These are phyloP conservation scores for Cylloceria caligata DNA, from an alignment of 2,888 invertebrate genomes.

Conservation along the genomic window DNA sequence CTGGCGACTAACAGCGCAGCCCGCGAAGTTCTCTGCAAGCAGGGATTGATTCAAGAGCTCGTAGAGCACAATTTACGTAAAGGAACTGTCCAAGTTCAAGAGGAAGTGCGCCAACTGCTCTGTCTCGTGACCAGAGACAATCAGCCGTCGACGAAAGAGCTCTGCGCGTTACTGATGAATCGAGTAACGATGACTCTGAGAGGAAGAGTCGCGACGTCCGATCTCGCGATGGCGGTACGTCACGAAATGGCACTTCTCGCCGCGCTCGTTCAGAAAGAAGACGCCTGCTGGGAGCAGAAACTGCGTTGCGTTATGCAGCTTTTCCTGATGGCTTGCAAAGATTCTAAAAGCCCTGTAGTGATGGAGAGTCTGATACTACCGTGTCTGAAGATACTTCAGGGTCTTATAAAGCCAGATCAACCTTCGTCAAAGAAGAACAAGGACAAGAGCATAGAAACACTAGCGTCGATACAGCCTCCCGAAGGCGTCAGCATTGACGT, in stretches of 20 bases:
- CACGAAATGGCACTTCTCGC: constrained; percentile 96
- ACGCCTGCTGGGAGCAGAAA: constrained; percentile 97
- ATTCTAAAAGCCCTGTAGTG: constrained; percentile 93
- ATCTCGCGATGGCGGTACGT: constrained; percentile 91
- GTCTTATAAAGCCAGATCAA: constrained; percentile 90
- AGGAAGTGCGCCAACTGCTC: constrained; percentile 94
- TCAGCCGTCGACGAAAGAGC: constrained; percentile 91
- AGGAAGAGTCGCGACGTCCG: constrained; percentile 91
- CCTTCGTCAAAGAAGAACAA: constrained; percentile 86
- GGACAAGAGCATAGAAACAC: constrained; percentile 86
- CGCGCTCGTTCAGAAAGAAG: constrained; percentile 95
- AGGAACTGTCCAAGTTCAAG: constrained; percentile 93
- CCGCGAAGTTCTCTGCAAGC: constrained; percentile 91
- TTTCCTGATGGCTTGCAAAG: constrained; percentile 92
- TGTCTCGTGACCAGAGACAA: constrained; percentile 96
- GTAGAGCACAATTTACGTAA: constrained; percentile 96
- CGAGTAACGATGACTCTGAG: constrained; percentile 93
- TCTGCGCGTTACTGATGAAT: constrained; percentile 93
- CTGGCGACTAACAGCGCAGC: constrained; percentile 93
- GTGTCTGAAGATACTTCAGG: constrained; percentile 95
- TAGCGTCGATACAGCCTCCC: constrained; percentile 86
- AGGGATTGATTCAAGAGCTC: constrained; percentile 95
- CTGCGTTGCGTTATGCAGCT: constrained; percentile 94
- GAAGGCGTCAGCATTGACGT: constrained; percentile 90
- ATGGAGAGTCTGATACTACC: constrained; percentile 96